These are phyloP conservation scores for Temnothorax curvispinosus DNA, from an alignment of 1,140 invertebrate genomes.

Conservation along the genomic window DNA sequence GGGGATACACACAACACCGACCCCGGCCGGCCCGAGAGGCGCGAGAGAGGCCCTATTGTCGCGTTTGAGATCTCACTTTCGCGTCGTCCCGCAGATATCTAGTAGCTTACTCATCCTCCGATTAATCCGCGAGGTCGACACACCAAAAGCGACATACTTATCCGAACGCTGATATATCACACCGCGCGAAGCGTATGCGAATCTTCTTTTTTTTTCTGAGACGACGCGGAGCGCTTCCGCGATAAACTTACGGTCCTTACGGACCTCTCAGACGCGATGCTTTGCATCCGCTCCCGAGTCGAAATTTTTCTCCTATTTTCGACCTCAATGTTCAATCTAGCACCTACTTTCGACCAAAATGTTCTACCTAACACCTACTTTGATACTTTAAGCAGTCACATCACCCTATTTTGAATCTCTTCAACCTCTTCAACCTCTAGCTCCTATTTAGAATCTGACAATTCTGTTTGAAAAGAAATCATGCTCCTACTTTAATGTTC, in stretches of 20 bases:
- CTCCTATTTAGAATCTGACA: too few relatives aligned
- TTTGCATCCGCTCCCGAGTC: neutral
- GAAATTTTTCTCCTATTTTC: too few relatives aligned
- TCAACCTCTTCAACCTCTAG: too few relatives aligned
- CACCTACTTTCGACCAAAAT: too few relatives aligned
- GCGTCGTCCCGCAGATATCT: constrained; percentile 21
- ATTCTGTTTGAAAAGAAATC: too few relatives aligned
- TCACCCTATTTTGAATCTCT: too few relatives aligned
- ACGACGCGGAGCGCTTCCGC: neutral
- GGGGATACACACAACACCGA: constrained; percentile 28
- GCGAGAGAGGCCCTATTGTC: constrained; percentile 50
- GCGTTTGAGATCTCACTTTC: constrained; percentile 71
- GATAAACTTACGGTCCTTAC: constrained; percentile 13
- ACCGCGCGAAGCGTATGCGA: neutral
- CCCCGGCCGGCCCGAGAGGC: constrained; percentile 2
- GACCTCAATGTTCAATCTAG: too few relatives aligned
- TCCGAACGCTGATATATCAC: constrained; percentile 4
- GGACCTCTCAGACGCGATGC: constrained; percentile 1
- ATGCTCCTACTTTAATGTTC: too few relatives aligned
- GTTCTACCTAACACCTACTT: too few relatives aligned
- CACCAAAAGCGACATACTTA: constrained; percentile 41
- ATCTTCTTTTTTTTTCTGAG: neutral
- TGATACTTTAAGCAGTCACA: too few relatives aligned
- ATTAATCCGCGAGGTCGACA: constrained; percentile 37
- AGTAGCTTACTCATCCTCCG: constrained; percentile 13